Evolutionary conservation across 2,888 invertebrate genomes (phyloP).

Genomic region (Reticulitermes lucifugus): DNA sequence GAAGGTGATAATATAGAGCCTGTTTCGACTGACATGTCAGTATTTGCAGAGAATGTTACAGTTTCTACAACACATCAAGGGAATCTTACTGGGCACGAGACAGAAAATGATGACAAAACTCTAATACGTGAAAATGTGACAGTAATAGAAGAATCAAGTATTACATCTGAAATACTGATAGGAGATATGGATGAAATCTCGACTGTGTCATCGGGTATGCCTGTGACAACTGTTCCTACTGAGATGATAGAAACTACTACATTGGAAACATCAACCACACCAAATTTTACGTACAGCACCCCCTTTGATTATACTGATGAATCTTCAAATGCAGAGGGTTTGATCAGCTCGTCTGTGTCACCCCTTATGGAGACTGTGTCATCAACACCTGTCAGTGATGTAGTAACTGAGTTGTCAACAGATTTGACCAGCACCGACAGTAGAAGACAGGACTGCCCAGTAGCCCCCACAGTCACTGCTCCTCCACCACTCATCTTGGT

Average conservation of each 20-base stretch:
- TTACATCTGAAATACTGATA: neutral
- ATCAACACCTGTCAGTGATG: slow-evolving; percentile 47
- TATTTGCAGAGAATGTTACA: slow-evolving; percentile 49
- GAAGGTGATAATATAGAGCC: slow-evolving; percentile 42
- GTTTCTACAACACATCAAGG: slow-evolving; percentile 12
- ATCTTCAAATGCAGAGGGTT: slow-evolving; percentile 14
- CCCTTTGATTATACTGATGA: slow-evolving; percentile 31
- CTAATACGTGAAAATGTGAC: slow-evolving; percentile 9
- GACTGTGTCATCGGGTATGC: neutral
- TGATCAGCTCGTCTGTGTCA: slow-evolving; percentile 42
- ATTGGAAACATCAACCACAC: slow-evolving; percentile 19
- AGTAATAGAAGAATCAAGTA: neutral
- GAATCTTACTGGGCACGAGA: neutral
- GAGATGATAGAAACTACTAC: slow-evolving; percentile 17
- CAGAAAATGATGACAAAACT: neutral
- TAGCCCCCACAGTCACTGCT: slow-evolving; percentile 67
- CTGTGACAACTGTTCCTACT: neutral
- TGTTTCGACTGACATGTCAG: slow-evolving; percentile 25
- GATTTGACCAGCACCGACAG: slow-evolving; percentile 55
- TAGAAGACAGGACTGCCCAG: slow-evolving; percentile 60
- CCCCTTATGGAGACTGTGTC: slow-evolving; percentile 53
- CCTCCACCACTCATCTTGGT: slow-evolving; percentile 82
- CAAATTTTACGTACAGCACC: neutral
- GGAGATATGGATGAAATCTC: neutral
- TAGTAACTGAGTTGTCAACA: slow-evolving; percentile 51